phyloP scores from a whole-genome alignment of 2,888 invertebrate species.

The Adineta ricciae region DNA sequence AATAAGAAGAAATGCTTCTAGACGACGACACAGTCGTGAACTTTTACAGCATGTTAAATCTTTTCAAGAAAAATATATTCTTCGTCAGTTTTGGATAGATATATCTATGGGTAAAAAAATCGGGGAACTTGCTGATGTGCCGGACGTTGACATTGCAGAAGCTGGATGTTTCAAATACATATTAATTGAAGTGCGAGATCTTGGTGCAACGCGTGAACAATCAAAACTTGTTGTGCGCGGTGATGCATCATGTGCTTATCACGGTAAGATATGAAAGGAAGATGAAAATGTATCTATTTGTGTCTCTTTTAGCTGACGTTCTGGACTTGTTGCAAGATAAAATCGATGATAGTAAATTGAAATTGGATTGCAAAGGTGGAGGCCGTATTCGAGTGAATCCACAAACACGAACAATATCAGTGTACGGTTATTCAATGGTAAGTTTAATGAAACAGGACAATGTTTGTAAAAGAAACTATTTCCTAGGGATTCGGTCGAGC shows the following conservation, averaged over 20 bases:
- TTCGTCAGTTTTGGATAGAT: constrained; percentile 10
- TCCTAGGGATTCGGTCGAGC: neutral
- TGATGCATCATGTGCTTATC: neutral
- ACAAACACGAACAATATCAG: neutral
- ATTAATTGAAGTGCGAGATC: neutral
- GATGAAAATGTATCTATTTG: neutral
- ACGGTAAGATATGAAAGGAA: neutral
- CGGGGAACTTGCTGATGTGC: neutral
- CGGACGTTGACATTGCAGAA: constrained; percentile 5
- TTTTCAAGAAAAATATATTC: neutral
- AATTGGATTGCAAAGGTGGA: neutral
- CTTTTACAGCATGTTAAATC: neutral
- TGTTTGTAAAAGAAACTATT: neutral
- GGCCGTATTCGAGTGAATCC: neutral
- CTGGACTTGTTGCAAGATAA: neutral
- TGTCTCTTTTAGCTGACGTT: constrained; percentile 2
- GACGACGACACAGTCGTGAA: neutral
- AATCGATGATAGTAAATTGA: neutral
- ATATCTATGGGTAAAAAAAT: constrained; percentile 1
- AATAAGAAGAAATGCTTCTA: neutral
- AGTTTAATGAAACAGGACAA: neutral
- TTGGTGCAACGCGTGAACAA: neutral
- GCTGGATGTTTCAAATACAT: neutral
- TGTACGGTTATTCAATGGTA: neutral
- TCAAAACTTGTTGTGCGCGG: neutral